Percentiles rank a stretch among this genome's conserved stretches.
Conservation (phyloP, 2,888 invertebrate species). For the Cantharis lateralis region DNA sequence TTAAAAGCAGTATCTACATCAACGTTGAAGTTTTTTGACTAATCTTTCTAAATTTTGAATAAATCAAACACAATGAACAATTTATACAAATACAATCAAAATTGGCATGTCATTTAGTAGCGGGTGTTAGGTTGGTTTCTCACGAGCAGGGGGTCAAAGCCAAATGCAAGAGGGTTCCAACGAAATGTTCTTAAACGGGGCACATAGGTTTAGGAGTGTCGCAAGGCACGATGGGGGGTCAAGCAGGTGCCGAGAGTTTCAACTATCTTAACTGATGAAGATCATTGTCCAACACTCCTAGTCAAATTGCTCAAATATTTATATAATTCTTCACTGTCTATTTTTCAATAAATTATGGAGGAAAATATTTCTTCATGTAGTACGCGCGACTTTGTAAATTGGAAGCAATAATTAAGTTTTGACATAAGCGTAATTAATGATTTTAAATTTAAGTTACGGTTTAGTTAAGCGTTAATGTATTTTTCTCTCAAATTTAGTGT, state of each 20-base stretch:
- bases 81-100: conserved; percentile 21
- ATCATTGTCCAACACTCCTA: conserved; percentile 38
- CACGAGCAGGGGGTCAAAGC: conserved; percentile 30
- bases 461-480: neutral
- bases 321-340: conserved; percentile 34
- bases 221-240: conserved; percentile 33
- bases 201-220: conserved; percentile 29
- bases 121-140: conserved; percentile 34
- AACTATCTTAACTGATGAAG: conserved; percentile 41
- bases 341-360: conserved; percentile 28
- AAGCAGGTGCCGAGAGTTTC: conserved; percentile 45
- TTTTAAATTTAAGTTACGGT: neutral
- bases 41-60: neutral
- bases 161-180: conserved; percentile 18
- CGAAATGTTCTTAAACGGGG: conserved; percentile 20
- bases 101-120: conserved; percentile 32
- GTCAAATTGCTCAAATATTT: conserved; percentile 39
- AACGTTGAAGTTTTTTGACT: neutral
- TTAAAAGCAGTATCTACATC: neutral
- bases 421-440: neutral
- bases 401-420: neutral
- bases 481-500: neutral
- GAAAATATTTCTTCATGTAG: neutral
- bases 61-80: conserved; percentile 9
- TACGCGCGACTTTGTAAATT: neutral